Percentiles rank a stretch among this genome's conserved stretches.
phyloP scores from a whole-genome alignment of 2,797 vertebrate genomes.

The Melanotaenia boesemani region DNA sequence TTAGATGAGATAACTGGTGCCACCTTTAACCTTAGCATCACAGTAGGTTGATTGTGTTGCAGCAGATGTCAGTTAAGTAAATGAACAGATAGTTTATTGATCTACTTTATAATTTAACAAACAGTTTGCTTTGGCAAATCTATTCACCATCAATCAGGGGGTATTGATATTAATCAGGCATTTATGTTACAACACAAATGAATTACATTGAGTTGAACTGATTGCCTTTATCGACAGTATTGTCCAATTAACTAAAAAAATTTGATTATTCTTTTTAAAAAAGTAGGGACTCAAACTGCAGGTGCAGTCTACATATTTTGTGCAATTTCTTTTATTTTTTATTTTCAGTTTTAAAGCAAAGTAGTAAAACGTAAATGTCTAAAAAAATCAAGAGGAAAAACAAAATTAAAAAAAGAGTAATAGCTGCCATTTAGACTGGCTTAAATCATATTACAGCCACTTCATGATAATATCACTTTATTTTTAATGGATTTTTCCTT shows the following conservation, averaged over 20 bases:
- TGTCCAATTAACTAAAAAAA: not conserved
- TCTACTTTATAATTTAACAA: conserved; percentile 18
- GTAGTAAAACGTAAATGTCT: too few species aligned
- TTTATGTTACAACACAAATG: not conserved
- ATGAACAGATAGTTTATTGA: conserved; percentile 21
- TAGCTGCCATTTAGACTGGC: too few species aligned
- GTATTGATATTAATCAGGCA: not conserved
- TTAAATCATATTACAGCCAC: too few species aligned
- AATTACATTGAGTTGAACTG: too few species aligned
- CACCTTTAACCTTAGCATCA: conserved; percentile 61
- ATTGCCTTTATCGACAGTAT: too few species aligned
- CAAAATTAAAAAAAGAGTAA: too few species aligned
- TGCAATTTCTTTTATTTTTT: too few species aligned
- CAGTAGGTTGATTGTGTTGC: conserved; percentile 28
- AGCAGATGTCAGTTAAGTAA: conserved; percentile 46
- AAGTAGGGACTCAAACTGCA: not conserved
- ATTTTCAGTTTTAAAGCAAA: too few species aligned
- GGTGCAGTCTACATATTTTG: too few species aligned
- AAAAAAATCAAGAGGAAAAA: too few species aligned
- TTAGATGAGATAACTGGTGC: conserved; percentile 50
- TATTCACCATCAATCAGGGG: not conserved
- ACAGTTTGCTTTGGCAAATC: not conserved
- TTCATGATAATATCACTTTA: too few species aligned
- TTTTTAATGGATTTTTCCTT: too few species aligned
- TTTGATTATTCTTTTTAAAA: not conserved